phyloP scores from a whole-genome alignment of 2,113 vertebrate genomes.

The Tenrec ecaudatus region DNA sequence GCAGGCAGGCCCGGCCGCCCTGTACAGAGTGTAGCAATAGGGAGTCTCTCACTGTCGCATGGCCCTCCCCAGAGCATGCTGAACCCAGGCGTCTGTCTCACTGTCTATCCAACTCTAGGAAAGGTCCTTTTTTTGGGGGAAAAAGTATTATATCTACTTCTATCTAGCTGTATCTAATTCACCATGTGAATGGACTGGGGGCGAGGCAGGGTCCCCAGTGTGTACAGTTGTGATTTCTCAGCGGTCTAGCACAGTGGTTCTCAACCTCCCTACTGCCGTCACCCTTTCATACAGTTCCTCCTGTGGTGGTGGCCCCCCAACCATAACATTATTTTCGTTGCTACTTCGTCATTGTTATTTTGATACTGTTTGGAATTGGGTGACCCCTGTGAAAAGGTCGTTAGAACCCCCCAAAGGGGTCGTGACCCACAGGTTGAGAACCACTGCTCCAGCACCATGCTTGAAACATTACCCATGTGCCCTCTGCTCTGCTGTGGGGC shows the following conservation, averaged over 20 bases:
- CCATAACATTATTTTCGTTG: too few relatives aligned
- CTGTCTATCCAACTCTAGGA: slow-evolving; percentile 83
- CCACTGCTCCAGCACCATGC: slow-evolving; percentile 25
- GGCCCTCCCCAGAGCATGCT: slow-evolving; percentile 90
- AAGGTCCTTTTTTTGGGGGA: slow-evolving; percentile 73
- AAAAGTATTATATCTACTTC: slow-evolving; percentile 61
- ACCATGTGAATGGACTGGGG: slow-evolving; percentile 57
- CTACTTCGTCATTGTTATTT: too few relatives aligned
- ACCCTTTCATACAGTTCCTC: too few relatives aligned
- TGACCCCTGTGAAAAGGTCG: too few relatives aligned
- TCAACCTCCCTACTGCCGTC: too few relatives aligned
- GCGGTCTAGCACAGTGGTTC: neutral
- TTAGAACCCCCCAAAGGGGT: too few relatives aligned
- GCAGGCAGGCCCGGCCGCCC: slow-evolving; percentile 69
- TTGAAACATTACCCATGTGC: slow-evolving; percentile 45
- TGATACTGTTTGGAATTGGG: too few relatives aligned
- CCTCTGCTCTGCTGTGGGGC: slow-evolving; percentile 49
- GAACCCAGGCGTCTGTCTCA: slow-evolving; percentile 85
- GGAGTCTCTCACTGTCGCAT: slow-evolving; percentile 89
- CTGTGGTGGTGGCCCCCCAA: too few relatives aligned
- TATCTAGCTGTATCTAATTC: slow-evolving; percentile 68
- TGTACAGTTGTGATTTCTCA: slow-evolving; percentile 69
- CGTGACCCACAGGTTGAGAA: too few relatives aligned
- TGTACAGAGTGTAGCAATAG: slow-evolving; percentile 81
- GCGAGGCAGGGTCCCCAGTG: slow-evolving; percentile 55